These are phyloP conservation scores for Biston stratarius DNA, from an alignment of 2,888 invertebrate species.

Conservation along the genomic window DNA sequence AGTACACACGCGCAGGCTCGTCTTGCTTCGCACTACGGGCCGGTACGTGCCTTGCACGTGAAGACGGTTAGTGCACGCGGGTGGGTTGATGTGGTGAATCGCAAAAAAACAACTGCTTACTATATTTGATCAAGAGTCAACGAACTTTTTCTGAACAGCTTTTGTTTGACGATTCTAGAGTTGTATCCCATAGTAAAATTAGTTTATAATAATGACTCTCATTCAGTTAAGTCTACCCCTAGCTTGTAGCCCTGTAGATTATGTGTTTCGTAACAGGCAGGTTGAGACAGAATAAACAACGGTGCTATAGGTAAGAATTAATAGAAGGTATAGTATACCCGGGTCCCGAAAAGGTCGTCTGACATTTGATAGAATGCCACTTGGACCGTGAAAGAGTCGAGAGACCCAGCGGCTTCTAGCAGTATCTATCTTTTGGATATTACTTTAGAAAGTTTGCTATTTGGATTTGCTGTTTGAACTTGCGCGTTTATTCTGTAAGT, in stretches of 20 bases:
- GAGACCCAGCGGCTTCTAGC: constrained; percentile 27
- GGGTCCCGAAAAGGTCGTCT: constrained; percentile 47
- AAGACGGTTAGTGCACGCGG: too few relatives aligned
- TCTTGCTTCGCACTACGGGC: too few relatives aligned
- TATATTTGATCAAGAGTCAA: too few relatives aligned
- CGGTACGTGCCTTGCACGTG: too few relatives aligned
- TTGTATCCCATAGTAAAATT: too few relatives aligned
- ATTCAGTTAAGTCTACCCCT: not conserved
- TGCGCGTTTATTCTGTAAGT: not conserved
- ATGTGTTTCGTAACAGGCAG: constrained; percentile 36
- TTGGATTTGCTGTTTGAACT: constrained; percentile 32
- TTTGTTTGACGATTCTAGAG: too few relatives aligned
- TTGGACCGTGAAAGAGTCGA: constrained; percentile 69
- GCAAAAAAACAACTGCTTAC: too few relatives aligned
- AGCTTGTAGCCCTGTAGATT: constrained; percentile 46
- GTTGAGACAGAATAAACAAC: constrained; percentile 45
- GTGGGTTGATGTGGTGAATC: too few relatives aligned
- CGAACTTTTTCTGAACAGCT: too few relatives aligned
- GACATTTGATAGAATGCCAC: constrained; percentile 81
- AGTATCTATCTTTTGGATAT: constrained; percentile 36
- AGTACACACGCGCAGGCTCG: too few relatives aligned
- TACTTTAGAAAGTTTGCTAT: constrained; percentile 40
- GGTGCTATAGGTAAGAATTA: constrained; percentile 34
- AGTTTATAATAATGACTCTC: too few relatives aligned
- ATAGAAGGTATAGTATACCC: not conserved